A percentile compares a stretch with the other conserved stretches of the same genome.
Evolutionary conservation across 2,888 invertebrate genomes (phyloP).

Genomic region (Pterostichus madidus): DNA sequence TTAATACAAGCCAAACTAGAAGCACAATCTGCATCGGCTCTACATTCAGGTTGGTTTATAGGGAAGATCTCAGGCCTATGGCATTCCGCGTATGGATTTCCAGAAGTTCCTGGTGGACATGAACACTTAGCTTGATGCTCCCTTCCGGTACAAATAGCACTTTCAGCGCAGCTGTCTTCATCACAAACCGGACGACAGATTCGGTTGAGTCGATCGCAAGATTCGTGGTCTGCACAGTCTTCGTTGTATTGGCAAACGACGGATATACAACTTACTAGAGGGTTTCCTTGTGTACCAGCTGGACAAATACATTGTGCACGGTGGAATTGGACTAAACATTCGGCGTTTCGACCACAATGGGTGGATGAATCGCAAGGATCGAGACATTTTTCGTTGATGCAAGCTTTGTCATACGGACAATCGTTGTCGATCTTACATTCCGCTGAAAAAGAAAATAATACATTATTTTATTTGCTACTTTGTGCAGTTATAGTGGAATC

Average conservation of each 20-base stretch:
- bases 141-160: slow-evolving; percentile 87
- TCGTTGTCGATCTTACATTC: slow-evolving; percentile 89
- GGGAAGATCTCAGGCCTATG: slow-evolving; percentile 77
- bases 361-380: slow-evolving; percentile 86
- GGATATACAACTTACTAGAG: slow-evolving; percentile 88
- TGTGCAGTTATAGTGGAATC: no score
- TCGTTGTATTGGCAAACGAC: slow-evolving; percentile 93
- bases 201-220: slow-evolving; percentile 90
- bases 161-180: slow-evolving; percentile 88
- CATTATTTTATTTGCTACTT: no score
- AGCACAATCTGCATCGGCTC: slow-evolving; percentile 87
- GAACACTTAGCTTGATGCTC: slow-evolving; percentile 88
- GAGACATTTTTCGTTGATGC: slow-evolving; percentile 88
- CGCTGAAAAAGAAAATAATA: slow-evolving; percentile 80
- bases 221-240: slow-evolving; percentile 91
- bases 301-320: slow-evolving; percentile 91
- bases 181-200: slow-evolving; percentile 91
- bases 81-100: slow-evolving; percentile 89
- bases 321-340: slow-evolving; percentile 87
- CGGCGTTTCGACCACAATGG: slow-evolving; percentile 89
- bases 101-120: slow-evolving; percentile 87
- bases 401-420: slow-evolving; percentile 91
- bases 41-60: slow-evolving; percentile 82
- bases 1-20: slow-evolving; percentile 88
- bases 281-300: slow-evolving; percentile 90